Evolutionary conservation across 2,797 vertebrate species (phyloP).

Genomic region (Limosa lapponica): DNA sequence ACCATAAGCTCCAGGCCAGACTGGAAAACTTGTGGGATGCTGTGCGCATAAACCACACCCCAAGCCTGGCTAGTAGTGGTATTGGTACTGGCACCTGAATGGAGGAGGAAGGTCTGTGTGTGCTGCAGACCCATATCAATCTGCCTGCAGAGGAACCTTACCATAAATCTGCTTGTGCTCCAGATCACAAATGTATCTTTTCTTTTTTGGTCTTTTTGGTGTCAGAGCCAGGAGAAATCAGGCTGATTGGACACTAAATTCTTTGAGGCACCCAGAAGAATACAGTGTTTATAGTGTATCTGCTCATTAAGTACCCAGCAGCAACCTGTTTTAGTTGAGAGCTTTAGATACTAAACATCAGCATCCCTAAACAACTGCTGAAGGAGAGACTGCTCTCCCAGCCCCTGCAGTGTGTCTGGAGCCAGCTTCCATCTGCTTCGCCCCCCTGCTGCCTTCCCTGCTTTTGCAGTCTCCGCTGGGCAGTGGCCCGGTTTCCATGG

Average conservation of each 20-base stretch:
- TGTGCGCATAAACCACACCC: background rate
- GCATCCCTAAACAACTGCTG: background rate
- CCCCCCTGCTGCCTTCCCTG: background rate
- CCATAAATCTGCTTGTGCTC: background rate
- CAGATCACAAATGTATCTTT: background rate
- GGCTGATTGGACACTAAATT: background rate
- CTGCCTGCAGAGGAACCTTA: background rate
- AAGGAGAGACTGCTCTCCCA: background rate
- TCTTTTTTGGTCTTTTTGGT: background rate
- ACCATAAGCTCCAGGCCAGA: background rate
- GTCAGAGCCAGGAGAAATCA: background rate
- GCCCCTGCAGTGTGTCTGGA: background rate
- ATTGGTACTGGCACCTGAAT: background rate
- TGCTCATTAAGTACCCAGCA: background rate
- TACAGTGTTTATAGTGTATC: background rate
- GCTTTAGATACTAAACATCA: background rate
- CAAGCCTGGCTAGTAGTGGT: background rate
- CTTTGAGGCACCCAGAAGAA: background rate
- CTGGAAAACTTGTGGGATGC: rapidly evolving
- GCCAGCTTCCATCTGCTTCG: background rate
- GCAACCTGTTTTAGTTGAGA: background rate
- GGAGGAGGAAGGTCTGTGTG: background rate
- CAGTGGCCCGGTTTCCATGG: background rate
- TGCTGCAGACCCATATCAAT: background rate
- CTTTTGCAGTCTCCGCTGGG: background rate